phyloP scores from a whole-genome alignment of 2,797 vertebrate species.

The Liasis olivaceus region DNA sequence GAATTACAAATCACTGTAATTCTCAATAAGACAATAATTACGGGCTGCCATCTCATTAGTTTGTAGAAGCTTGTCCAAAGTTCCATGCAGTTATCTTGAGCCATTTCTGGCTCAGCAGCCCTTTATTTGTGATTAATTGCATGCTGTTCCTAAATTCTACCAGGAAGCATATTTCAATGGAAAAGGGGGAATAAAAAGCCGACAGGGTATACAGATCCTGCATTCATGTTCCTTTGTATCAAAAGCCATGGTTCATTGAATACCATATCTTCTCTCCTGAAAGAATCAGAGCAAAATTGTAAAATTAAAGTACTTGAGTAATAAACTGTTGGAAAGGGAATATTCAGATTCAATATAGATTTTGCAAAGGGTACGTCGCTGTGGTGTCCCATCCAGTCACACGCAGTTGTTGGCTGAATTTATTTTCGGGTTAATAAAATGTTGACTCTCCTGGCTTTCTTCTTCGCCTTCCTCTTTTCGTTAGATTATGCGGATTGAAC shows the following conservation, averaged over 20 bases:
- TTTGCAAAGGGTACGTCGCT: not conserved
- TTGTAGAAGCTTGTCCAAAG: not conserved
- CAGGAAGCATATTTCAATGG: not conserved
- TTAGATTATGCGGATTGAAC: not conserved
- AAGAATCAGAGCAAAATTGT: not conserved
- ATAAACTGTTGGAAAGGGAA: slow-evolving; percentile 29
- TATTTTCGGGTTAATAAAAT: slow-evolving; percentile 20
- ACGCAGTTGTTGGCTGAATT: slow-evolving; percentile 19
- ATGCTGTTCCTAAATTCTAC: not conserved
- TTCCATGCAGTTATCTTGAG: not conserved
- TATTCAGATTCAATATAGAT: not conserved
- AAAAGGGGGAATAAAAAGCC: not conserved
- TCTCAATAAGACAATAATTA: slow-evolving; percentile 33
- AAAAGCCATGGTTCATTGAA: not conserved
- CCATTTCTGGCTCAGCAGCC: not conserved
- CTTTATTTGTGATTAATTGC: not conserved
- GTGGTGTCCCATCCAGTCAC: slow-evolving; percentile 11
- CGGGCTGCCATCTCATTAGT: not conserved
- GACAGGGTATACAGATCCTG: not conserved
- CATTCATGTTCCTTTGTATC: not conserved
- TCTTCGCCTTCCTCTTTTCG: not conserved
- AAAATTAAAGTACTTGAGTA: not conserved
- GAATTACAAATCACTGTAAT: slow-evolving; percentile 29
- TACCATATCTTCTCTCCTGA: not conserved
- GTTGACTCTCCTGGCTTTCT: slow-evolving; percentile 20